Evolutionary conservation across 2,797 vertebrate species (phyloP).

Genomic region (Lagocephalus sceleratus): DNA sequence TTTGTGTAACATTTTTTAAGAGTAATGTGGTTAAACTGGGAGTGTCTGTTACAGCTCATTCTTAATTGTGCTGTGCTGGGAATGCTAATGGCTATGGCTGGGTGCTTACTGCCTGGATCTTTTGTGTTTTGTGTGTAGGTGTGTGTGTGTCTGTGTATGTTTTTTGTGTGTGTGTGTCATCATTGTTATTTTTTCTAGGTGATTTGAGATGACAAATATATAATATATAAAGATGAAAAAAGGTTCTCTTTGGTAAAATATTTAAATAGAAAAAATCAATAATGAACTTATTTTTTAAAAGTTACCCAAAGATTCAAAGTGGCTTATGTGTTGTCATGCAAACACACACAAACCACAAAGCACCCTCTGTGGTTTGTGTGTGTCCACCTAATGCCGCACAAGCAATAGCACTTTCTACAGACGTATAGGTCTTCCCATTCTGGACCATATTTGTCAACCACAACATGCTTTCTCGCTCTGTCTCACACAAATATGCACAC

Average conservation of each 20-base stretch:
- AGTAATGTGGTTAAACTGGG: conserved; percentile 89
- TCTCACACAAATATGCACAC: conserved; percentile 27
- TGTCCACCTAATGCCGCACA: conserved; percentile 10
- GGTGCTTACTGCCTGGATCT: background rate
- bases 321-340: background rate
- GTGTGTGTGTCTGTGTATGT: background rate
- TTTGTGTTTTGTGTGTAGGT: background rate
- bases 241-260: no score
- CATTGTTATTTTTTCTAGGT: no score
- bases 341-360: background rate
- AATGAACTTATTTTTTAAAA: no score
- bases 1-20: conserved; percentile 89
- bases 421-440: conserved; percentile 3
- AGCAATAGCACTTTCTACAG: conserved; percentile 22
- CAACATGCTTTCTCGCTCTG: conserved; percentile 30
- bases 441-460: conserved; percentile 5
- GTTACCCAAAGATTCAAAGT: no score
- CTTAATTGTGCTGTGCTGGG: conserved; percentile 86
- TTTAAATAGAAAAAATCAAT: no score
- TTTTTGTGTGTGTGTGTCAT: background rate
- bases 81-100: conserved; percentile 74
- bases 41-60: conserved; percentile 87
- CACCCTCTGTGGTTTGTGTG: no score
- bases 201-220: no score
- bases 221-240: no score